Evolutionary conservation across 1,140 invertebrate genomes (phyloP).

Genomic region (Drosophila nasuta): DNA sequence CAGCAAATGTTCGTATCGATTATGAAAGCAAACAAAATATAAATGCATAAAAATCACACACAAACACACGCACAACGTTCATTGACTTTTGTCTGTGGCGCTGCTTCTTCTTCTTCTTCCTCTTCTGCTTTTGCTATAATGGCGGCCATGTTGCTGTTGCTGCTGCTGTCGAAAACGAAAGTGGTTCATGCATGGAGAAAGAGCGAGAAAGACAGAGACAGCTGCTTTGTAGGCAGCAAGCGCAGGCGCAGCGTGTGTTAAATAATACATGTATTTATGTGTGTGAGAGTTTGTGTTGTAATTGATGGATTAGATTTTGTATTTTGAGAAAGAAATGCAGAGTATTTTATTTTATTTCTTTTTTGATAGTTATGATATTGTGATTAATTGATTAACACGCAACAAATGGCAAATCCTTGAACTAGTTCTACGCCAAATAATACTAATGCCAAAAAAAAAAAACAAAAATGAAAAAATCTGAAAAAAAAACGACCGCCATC

Average conservation of each 20-base stretch:
- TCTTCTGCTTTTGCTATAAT: background rate
- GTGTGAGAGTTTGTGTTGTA: constrained; percentile 20
- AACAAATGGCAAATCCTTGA: constrained; percentile 68
- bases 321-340: constrained; percentile 16
- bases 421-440: constrained; percentile 62
- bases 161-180: constrained; percentile 70
- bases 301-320: constrained; percentile 79
- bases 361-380: background rate
- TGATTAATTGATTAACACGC: constrained; percentile 15
- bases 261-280: constrained; percentile 40
- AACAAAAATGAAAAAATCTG: constrained; percentile 43
- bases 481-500: constrained; percentile 60
- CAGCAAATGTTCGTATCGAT: constrained; percentile 38
- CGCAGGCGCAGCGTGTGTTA: constrained; percentile 75
- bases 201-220: constrained; percentile 13
- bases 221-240: constrained; percentile 67
- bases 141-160: constrained; percentile 23
- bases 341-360: background rate
- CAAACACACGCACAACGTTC: constrained; percentile 51
- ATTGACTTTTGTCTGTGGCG: constrained; percentile 68
- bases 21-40: constrained; percentile 64
- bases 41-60: constrained; percentile 31
- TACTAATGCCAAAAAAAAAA: constrained; percentile 48
- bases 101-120: constrained; percentile 37
- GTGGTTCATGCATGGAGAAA: constrained; percentile 59